These are phyloP conservation scores for Plestiodon gilberti DNA, from an alignment of 2,113 vertebrate species.

Conservation along the genomic window DNA sequence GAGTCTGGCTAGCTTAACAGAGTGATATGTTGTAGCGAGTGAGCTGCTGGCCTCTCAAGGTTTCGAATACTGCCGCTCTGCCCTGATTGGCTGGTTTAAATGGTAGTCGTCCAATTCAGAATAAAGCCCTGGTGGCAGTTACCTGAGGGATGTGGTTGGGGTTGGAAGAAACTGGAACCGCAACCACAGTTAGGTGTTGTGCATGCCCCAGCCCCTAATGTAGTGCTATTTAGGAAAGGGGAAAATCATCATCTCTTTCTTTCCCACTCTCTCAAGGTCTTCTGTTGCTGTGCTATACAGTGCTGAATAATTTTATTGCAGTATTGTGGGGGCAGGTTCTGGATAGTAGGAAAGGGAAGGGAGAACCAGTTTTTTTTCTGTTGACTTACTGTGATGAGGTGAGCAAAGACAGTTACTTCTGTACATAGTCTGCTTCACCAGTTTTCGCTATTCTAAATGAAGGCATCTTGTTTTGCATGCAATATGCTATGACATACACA, in stretches of 20 bases:
- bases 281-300: too few relatives aligned
- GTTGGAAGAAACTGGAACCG: neutral
- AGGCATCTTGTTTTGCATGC: neutral
- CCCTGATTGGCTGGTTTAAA: neutral
- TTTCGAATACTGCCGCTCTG: neutral
- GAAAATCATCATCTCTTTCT: too few relatives aligned
- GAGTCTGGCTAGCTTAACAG: neutral
- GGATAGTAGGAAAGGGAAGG: too few relatives aligned
- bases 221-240: too few relatives aligned
- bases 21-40: neutral
- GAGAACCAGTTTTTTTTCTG: neutral
- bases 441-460: neutral
- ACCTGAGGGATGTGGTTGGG: neutral
- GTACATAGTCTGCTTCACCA: neutral
- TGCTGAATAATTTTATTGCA: too few relatives aligned
- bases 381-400: neutral
- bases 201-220: too few relatives aligned
- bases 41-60: neutral
- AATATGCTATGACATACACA: neutral
- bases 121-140: neutral
- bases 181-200: too few relatives aligned
- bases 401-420: neutral
- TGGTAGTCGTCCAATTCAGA: neutral
- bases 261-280: too few relatives aligned
- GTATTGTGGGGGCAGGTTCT: too few relatives aligned